Evolutionary conservation across 2,888 invertebrate species (phyloP), one percentile per base, ranked within the genome.

Genomic region (Lacanobia oleracea): DNA sequence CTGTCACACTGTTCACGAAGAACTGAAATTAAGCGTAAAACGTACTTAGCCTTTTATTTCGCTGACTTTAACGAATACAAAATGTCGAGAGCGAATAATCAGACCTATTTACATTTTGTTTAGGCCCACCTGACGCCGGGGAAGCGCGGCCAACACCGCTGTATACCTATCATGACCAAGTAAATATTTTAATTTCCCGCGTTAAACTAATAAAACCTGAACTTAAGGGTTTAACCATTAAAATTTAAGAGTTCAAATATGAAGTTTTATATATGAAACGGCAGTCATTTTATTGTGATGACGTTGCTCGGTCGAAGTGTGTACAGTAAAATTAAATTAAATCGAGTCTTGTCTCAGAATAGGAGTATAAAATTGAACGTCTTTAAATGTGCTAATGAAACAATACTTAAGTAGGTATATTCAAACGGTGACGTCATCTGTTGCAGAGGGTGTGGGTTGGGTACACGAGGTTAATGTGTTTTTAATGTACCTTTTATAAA

Each of bases 91-190:
- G 87, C 84, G 91, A 90, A 91, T 93, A 92, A 91, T 92, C 90
- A 89, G 88, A 88, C 77, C 86, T 91, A 94, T 93, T 93, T 92
- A 92, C 92, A 93, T 92, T 92, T 93, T 92, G 92, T 90, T 92
- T 89, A 89, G 89, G 87, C 87, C 89, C 91, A 93, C 91, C 93
- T 93, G 92, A 88, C 90, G 90, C 90, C 88, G 82, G 79, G 83
- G 75, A 82, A 83, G 78, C 85, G 72, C 75, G 75, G 75, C 77
- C 77, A 72, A 81, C 77, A 79, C 69, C 66, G 75, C 80, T 85
- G 77, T 81, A 80, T 85, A 73, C 85, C 83, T 86, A 87, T 86
- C 86, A 82, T 66, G 77, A 67, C 67, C 80, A 77, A 78, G 82
- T 80, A 85, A 88, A 90, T 86, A 86, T 87, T 87, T 83, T 86